Evolutionary conservation across 2,113 vertebrate genomes (phyloP).

Genomic region (Benitochromis conjunctus): DNA sequence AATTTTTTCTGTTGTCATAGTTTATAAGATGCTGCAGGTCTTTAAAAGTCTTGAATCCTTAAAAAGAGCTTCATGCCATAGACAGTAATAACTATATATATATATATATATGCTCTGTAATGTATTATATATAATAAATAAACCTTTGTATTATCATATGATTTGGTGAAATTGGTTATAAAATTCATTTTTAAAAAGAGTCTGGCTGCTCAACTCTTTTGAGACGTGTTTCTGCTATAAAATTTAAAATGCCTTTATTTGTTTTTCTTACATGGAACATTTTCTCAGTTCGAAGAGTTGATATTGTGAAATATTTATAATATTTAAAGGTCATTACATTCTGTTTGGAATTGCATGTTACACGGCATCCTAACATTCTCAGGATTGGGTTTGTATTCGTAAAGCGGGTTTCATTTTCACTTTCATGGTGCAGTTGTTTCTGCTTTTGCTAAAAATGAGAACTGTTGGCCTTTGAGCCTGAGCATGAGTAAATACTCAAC

Average conservation of each 20-base stretch:
- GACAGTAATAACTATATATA: neutral
- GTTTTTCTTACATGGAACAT: too few species aligned
- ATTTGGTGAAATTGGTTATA: neutral
- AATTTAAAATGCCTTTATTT: too few species aligned
- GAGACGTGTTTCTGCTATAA: too few species aligned
- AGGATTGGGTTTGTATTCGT: neutral
- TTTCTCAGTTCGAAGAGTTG: too few species aligned
- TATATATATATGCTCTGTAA: neutral
- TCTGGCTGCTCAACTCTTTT: neutral
- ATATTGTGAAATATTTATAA: neutral
- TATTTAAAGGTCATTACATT: neutral
- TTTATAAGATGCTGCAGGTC: neutral
- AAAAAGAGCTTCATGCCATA: accelerated
- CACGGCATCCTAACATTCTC: neutral
- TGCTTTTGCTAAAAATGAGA: neutral
- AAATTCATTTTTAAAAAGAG: neutral
- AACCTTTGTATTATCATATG: accelerated
- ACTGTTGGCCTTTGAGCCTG: neutral
- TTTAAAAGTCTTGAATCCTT: neutral
- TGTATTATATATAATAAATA: neutral
- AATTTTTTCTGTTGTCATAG: accelerated
- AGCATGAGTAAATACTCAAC: neutral
- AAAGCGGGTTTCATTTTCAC: neutral
- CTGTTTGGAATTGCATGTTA: neutral
- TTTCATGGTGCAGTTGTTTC: neutral